Evolutionary conservation across 2,888 invertebrate species (phyloP).

Genomic region (Apodemia zela): DNA sequence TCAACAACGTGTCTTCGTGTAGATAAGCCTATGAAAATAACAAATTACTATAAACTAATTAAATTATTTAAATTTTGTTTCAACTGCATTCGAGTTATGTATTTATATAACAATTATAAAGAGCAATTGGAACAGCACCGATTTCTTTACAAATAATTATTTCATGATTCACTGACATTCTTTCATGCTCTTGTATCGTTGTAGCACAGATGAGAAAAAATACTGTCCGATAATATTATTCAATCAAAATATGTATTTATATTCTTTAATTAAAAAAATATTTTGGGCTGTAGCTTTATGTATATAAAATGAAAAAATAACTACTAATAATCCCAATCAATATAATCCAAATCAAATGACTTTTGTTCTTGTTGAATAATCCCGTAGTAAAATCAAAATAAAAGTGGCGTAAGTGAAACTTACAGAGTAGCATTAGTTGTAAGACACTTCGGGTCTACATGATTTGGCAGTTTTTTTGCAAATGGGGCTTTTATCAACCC

Average conservation of each 20-base stretch:
- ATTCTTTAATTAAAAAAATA: neutral
- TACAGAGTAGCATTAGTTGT: too few relatives aligned
- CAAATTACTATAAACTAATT: constrained; percentile 23
- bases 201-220: constrained; percentile 15
- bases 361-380: neutral
- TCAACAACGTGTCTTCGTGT: neutral
- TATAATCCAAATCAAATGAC: neutral
- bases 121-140: constrained; percentile 34
- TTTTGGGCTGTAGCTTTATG: neutral
- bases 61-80: constrained; percentile 15
- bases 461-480: too few relatives aligned
- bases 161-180: constrained; percentile 5
- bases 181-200: neutral
- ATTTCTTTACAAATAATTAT: constrained; percentile 23
- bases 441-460: too few relatives aligned
- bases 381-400: too few relatives aligned
- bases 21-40: constrained; percentile 33
- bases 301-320: neutral
- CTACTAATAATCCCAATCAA: neutral
- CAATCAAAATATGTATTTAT: neutral
- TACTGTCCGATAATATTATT: constrained; percentile 12
- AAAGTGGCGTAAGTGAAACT: too few relatives aligned
- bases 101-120: constrained; percentile 27
- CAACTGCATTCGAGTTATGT: constrained; percentile 27
- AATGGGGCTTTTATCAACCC: too few relatives aligned